Base-by-base conservation (phyloP, 2,888 invertebrate species). In the Chloroclystis v-ata region DNA sequence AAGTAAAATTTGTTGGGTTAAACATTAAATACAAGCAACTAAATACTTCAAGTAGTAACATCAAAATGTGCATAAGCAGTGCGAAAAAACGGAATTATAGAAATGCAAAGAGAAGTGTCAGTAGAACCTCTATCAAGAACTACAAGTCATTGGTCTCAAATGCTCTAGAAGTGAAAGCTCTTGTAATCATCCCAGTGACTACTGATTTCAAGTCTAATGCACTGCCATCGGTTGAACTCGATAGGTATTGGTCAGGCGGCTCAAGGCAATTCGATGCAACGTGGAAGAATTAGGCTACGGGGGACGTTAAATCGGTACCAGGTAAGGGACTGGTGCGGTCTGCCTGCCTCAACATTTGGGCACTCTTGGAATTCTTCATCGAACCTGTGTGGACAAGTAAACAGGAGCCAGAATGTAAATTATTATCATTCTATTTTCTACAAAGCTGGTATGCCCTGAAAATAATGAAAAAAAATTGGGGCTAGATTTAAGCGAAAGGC, bases 341-440 rank as follows among this genome's bases (percentile, higher is more conserved):
- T 79, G 89, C 79, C 77, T 85, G 90, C 79, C 89, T 89, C 89
- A 90, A 90, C 88, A 89, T 89, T 89, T 90, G 90, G 82, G 90
- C 90, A 89, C 90, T 90, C 86, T 90, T 88, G 74, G 91, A 91
- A 78, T 89, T 90, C 90, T 89, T 90, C 91, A 91, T 90, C 82
- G 89, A 89, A 82, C 89, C 87, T 87, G 87, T 78, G 76, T 77
- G 84, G 84, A 85, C 84, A 86, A 86, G 78, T 82, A 84, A 84
- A 86, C 68, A 78, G 77, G 77, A 69, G 68, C 75, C 71, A 65
- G 65, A 78, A 78, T 78, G 75, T 82, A 72, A 33, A 73, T 65
- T 67, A 66, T 66, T 71, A 65, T 62, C 63, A 60, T 56, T 63
- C 63, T 67, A 66, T 47, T 59, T 24, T 63, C 61, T 64, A 66